Conservation (phyloP, 1,140 invertebrate species). For the Brachionus sp. region DNA sequence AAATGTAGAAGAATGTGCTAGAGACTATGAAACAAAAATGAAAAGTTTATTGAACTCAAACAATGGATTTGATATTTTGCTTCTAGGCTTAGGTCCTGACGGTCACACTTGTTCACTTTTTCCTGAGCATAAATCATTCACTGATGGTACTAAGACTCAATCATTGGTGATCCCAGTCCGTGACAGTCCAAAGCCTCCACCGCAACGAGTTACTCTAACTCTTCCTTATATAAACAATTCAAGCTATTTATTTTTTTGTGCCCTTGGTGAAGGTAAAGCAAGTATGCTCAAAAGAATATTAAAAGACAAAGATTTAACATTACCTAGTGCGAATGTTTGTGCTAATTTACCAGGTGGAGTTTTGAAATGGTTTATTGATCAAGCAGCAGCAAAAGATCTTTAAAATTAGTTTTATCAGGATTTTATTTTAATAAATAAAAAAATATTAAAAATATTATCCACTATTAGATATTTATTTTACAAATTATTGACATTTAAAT, state of each 20-base stretch:
- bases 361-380: slow-evolving; percentile 75
- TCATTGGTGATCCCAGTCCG: slow-evolving; percentile 59
- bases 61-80: slow-evolving; percentile 73
- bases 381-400: slow-evolving; percentile 65
- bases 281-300: slow-evolving; percentile 73
- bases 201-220: slow-evolving; percentile 82
- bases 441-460: background rate
- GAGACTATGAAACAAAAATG: slow-evolving; percentile 65
- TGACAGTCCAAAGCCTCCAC: slow-evolving; percentile 93
- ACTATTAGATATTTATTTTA: background rate
- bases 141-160: background rate
- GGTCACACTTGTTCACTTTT: slow-evolving; percentile 98
- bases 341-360: slow-evolving; percentile 65
- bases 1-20: slow-evolving; percentile 73
- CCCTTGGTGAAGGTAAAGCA: slow-evolving; percentile 79
- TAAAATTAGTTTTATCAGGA: background rate
- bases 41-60: background rate
- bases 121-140: slow-evolving; percentile 69
- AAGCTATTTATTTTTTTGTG: slow-evolving; percentile 74
- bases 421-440: background rate
- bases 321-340: slow-evolving; percentile 71
- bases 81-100: slow-evolving; percentile 94
- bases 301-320: slow-evolving; percentile 63
- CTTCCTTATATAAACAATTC: slow-evolving; percentile 86
- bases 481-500: too few relatives aligned